These are phyloP conservation scores for Syngnathus scovelli DNA, from an alignment of 2,113 vertebrate species.

Conservation along the genomic window DNA sequence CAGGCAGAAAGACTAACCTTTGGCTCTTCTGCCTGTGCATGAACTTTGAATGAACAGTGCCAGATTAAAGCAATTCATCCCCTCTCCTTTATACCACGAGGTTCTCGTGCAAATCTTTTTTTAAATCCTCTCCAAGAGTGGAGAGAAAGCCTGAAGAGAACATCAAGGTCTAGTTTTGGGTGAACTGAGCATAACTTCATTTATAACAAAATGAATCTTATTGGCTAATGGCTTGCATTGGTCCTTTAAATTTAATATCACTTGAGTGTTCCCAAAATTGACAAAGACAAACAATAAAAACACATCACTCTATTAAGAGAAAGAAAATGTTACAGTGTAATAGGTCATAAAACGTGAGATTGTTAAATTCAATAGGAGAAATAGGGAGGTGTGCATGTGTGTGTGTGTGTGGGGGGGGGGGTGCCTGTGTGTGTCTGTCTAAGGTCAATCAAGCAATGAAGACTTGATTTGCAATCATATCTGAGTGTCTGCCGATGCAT, in stretches of 20 bases:
- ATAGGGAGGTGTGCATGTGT: neutral
- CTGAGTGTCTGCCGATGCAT: slow-evolving; percentile 28
- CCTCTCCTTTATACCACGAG: slow-evolving; percentile 17
- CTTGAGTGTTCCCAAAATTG: neutral
- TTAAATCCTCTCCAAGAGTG: slow-evolving; percentile 31
- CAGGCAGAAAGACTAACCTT: slow-evolving; percentile 15
- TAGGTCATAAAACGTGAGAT: slow-evolving; percentile 23
- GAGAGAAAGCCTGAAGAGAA: slow-evolving; percentile 25
- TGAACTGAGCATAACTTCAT: slow-evolving; percentile 20
- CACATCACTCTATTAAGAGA: neutral
- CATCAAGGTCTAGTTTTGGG: neutral
- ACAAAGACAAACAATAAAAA: neutral
- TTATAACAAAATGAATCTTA: neutral
- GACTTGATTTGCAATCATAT: slow-evolving; percentile 38
- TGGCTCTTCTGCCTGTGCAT: slow-evolving; percentile 17
- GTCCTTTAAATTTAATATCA: slow-evolving; percentile 3
- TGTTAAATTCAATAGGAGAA: slow-evolving; percentile 33
- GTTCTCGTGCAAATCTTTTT: slow-evolving; percentile 38
- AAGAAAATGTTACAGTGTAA: neutral
- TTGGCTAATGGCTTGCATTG: slow-evolving; percentile 7
- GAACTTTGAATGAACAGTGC: slow-evolving; percentile 32
- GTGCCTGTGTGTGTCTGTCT: slow-evolving; percentile 4
- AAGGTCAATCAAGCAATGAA: slow-evolving; percentile 24
- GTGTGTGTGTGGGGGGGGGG: slow-evolving; percentile 5
- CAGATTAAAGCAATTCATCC: slow-evolving; percentile 44